phyloP scores from a whole-genome alignment of 2,888 invertebrate genomes.

The Nemotelus nigrinus region DNA sequence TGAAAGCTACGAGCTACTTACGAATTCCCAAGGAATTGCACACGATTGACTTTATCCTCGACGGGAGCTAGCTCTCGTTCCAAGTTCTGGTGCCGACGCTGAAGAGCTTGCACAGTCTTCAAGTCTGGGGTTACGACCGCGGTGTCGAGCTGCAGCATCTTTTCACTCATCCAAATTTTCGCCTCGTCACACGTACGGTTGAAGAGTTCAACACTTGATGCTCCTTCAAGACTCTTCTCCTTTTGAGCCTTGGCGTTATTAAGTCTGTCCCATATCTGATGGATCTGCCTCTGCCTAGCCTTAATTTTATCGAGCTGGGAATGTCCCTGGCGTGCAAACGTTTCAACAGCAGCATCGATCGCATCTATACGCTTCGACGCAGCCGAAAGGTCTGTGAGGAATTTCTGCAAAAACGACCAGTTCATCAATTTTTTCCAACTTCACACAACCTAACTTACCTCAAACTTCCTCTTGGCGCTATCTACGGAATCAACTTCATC shows the following conservation, averaged over 20 bases:
- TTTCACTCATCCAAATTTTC: slow-evolving; percentile 97
- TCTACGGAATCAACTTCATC: slow-evolving; percentile 90
- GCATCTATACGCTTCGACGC: slow-evolving; percentile 91
- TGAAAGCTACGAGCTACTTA: slow-evolving; percentile 63
- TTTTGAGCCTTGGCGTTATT: slow-evolving; percentile 88
- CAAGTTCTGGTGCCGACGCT: slow-evolving; percentile 90
- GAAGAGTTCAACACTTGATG: slow-evolving; percentile 94
- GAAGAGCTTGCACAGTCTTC: slow-evolving; percentile 89
- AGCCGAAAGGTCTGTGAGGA: slow-evolving; percentile 94
- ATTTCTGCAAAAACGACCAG: slow-evolving; percentile 72
- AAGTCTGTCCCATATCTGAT: slow-evolving; percentile 88
- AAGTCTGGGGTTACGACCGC: slow-evolving; percentile 84
- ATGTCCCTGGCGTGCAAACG: slow-evolving; percentile 85
- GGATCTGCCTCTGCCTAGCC: slow-evolving; percentile 81
- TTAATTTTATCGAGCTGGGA: slow-evolving; percentile 84
- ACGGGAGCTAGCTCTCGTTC: slow-evolving; percentile 95
- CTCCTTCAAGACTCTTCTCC: slow-evolving; percentile 91
- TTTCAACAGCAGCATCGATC: slow-evolving; percentile 87
- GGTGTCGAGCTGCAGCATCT: slow-evolving; percentile 87
- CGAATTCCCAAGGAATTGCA: slow-evolving; percentile 87
- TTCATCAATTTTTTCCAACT: slow-evolving; percentile 1
- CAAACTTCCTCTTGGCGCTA: slow-evolving; percentile 93
- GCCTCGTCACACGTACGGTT: slow-evolving; percentile 96
- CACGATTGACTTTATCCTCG: slow-evolving; percentile 90
- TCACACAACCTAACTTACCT: slow-evolving; percentile 59